A percentile compares a stretch with the other conserved stretches of the same genome.
Conservation (phyloP, 2,888 invertebrate genomes). For the Scaptomyza cyrtandrae region DNA sequence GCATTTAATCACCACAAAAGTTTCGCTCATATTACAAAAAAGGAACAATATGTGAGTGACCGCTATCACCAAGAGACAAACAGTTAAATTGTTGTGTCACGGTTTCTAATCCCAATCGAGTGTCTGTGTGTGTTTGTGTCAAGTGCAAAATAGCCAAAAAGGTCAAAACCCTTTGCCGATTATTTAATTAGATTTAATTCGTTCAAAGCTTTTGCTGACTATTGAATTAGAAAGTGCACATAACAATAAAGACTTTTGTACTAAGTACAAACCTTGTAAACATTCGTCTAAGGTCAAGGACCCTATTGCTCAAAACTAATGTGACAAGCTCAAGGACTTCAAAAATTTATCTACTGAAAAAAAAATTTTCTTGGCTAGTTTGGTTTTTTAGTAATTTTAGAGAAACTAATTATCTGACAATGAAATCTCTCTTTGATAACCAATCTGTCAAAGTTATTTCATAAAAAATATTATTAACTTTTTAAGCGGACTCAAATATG, state of each 20-base stretch:
- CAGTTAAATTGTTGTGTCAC: background rate
- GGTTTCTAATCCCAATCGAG: background rate
- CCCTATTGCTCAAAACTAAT: background rate
- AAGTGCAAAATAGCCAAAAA: constrained; percentile 9
- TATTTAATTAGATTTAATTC: background rate
- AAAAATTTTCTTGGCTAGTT: background rate
- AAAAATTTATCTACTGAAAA: background rate
- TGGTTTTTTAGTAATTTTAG: no score
- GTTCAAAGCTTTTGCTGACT: background rate
- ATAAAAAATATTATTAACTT: background rate
- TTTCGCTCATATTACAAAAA: constrained; percentile 5
- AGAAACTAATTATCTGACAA: no score
- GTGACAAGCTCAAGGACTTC: background rate
- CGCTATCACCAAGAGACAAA: background rate
- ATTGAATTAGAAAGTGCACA: background rate
- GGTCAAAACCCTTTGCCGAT: background rate
- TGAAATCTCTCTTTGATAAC: background rate
- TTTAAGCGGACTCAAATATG: background rate
- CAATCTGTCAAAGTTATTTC: no score
- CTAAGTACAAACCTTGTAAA: background rate
- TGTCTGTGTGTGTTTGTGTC: constrained; percentile 4
- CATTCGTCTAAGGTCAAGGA: background rate
- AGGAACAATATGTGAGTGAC: constrained; percentile 35
- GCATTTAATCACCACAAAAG: background rate
- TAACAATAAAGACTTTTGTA: background rate